A percentile compares a stretch with the other conserved stretches of the same genome.
Evolutionary conservation across 2,797 vertebrate genomes (phyloP).

Genomic region (Microctenopoma stevenorrisi): DNA sequence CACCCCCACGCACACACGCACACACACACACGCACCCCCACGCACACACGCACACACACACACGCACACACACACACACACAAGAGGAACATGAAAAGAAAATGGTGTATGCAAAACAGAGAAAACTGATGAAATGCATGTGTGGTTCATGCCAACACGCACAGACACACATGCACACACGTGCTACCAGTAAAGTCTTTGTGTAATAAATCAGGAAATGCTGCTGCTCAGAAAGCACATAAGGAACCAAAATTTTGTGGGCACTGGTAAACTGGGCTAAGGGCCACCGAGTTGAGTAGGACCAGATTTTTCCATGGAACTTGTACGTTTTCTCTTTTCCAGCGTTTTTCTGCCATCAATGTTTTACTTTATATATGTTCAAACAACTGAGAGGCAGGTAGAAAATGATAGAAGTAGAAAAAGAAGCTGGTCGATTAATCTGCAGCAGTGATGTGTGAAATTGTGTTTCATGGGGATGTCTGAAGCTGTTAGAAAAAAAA

Average conservation of each 20-base stretch:
- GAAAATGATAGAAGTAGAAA: slow-evolving; percentile 21
- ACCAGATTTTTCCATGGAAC: slow-evolving; percentile 75
- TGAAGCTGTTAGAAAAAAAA: no score
- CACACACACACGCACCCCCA: slow-evolving; percentile 20
- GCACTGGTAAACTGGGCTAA: slow-evolving; percentile 50
- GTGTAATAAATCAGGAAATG: slow-evolving; percentile 44
- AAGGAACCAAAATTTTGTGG: slow-evolving; percentile 57
- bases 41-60: slow-evolving; percentile 14
- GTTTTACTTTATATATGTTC: slow-evolving; percentile 32
- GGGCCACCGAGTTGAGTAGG: slow-evolving; percentile 55
- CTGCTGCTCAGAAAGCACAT: slow-evolving; percentile 40
- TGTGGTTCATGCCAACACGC: slow-evolving; percentile 29
- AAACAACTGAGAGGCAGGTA: slow-evolving; percentile 23
- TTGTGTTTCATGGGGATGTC: neutral
- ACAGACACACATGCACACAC: neutral
- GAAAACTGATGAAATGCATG: slow-evolving; percentile 22
- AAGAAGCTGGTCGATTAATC: neutral
- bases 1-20: slow-evolving; percentile 23
- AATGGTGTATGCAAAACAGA: slow-evolving; percentile 37
- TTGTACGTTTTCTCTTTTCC: slow-evolving; percentile 35
- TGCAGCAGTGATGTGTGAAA: neutral
- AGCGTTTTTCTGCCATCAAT: slow-evolving; percentile 19
- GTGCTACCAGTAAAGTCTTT: slow-evolving; percentile 35
- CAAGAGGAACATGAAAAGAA: slow-evolving; percentile 36
- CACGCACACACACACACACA: slow-evolving; percentile 13